Evolutionary conservation across 2,797 vertebrate genomes (phyloP), one percentile per base, ranked within the genome.

Genomic region (Sebastes reedi): DNA sequence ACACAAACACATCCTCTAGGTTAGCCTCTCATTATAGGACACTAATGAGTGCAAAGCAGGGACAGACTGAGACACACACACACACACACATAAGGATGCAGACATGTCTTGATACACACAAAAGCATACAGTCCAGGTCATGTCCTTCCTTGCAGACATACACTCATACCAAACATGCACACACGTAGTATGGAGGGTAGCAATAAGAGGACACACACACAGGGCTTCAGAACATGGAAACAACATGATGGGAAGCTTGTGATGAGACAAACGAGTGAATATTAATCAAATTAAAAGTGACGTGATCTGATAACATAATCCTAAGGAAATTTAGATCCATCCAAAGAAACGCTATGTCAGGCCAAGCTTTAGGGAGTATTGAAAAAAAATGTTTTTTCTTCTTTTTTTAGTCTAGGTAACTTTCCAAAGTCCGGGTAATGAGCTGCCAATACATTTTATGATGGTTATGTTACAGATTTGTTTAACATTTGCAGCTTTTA

Each of bases 11-110:
- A 30, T 65, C 75, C 77, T 71, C 59, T 29, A 71, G 77, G 65
- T 68, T 50, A 32, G 54, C 20, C 56, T 83, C 60, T 76, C 78
- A 58, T 84, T 81, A 22, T 52, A 71, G 73, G 61, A 79, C 67
- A 39, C 27, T 55, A 42, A 61, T 70, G 34, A 75, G 42, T 29
- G 61, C 13, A 79, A 64, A 75, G 29, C 68, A 83, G 80, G 69
- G 67, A 72, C 76, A 60, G 56, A 25, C 34, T 14, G n/a, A 52
- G 8, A 74, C 79, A 69, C 60, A 79, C 39, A 42, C 67, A 36
- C 25, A 25, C 30, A 36, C 36, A 79, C 3, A n/a, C 20, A 61
- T 61, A 24, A 58, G 14, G 5, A 67, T 67, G 20, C 56, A 76
- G 14, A 25, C 65, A 58, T 78, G n/a, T 78, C 65, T 72, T 36